These are phyloP conservation scores for Chrysolina oricalcia DNA, from an alignment of 2,888 invertebrate genomes.

Conservation along the genomic window DNA sequence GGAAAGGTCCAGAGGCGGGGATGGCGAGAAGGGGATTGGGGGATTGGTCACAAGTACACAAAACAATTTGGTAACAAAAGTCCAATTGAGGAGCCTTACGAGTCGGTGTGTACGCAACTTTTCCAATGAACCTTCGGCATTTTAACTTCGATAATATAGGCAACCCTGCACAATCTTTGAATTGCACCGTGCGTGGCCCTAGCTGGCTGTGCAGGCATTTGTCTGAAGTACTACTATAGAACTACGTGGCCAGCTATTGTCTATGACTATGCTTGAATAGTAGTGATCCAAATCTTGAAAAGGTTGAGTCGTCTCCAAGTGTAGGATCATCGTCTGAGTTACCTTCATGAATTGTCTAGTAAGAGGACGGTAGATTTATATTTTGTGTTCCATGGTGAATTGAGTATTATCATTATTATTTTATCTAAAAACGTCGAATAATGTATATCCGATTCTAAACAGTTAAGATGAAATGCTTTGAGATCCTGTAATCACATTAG, in stretches of 20 bases:
- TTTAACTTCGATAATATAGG: constrained; percentile 34
- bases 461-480: no score
- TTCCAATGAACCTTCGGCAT: constrained; percentile 32
- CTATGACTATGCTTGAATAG: constrained; percentile 63
- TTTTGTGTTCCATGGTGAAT: neutral
- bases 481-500: no score
- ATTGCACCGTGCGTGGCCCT: constrained; percentile 70
- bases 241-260: constrained; percentile 66
- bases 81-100: constrained; percentile 71
- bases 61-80: constrained; percentile 50
- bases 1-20: constrained; percentile 32
- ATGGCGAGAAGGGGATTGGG: constrained; percentile 45
- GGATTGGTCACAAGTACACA: constrained; percentile 50
- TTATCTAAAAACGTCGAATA: no score
- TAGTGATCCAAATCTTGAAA: constrained; percentile 60
- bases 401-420: neutral
- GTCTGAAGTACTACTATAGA: constrained; percentile 66
- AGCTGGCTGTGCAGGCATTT: constrained; percentile 71
- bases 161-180: constrained; percentile 65
- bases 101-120: constrained; percentile 55
- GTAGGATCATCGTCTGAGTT: neutral
- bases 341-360: neutral
- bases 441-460: no score
- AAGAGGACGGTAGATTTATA: neutral
- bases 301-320: neutral